Conservation (phyloP, 2,888 invertebrate species). For the Eupithecia inturbata region DNA sequence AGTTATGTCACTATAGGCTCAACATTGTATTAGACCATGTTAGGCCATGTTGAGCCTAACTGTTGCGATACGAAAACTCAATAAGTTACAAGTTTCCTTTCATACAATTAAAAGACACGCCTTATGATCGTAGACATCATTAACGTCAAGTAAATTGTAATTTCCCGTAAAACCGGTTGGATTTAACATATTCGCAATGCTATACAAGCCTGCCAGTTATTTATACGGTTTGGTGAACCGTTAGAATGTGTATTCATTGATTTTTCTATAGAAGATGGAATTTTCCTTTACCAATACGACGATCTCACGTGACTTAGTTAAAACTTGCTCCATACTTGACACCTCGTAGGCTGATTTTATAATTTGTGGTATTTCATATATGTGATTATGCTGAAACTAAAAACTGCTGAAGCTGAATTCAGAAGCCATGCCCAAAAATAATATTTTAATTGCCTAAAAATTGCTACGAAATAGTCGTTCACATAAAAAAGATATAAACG, state of each 20-base stretch:
- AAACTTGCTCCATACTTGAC: too few relatives aligned
- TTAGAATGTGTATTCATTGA: slow-evolving; percentile 22
- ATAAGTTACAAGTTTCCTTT: slow-evolving; percentile 16
- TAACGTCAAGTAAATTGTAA: slow-evolving; percentile 28
- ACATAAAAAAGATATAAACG: background rate
- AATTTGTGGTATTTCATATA: background rate
- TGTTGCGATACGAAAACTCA: slow-evolving; percentile 10
- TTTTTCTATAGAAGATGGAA: slow-evolving; percentile 9
- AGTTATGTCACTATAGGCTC: too few relatives aligned
- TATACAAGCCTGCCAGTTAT: slow-evolving; percentile 19
- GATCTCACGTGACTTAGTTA: background rate
- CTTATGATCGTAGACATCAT: slow-evolving; percentile 37
- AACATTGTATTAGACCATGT: too few relatives aligned
- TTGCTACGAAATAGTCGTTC: background rate
- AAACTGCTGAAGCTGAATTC: background rate
- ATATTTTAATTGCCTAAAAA: background rate
- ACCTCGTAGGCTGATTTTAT: background rate
- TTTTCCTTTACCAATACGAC: background rate
- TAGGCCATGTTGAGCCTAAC: background rate
- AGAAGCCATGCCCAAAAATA: background rate
- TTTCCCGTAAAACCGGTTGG: slow-evolving; percentile 28
- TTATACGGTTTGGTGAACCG: slow-evolving; percentile 25
- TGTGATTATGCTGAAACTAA: background rate
- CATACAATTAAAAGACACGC: slow-evolving; percentile 31
- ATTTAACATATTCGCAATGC: slow-evolving; percentile 19